These are phyloP conservation scores for Drosophila nigrodunni DNA, from an alignment of 1,140 invertebrate genomes.

Conservation along the genomic window DNA sequence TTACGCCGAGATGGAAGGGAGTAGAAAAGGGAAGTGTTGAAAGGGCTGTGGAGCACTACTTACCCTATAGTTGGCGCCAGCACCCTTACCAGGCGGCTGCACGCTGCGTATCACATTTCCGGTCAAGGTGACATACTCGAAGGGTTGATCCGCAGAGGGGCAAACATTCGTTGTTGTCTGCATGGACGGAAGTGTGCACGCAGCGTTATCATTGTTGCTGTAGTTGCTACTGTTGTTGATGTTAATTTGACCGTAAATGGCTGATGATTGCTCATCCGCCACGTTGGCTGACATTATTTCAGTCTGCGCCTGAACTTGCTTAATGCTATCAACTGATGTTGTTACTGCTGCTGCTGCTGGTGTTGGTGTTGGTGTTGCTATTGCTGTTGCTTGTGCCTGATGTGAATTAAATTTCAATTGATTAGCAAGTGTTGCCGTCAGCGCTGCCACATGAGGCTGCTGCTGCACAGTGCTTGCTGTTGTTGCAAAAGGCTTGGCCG, in stretches of 20 bases:
- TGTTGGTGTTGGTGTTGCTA: slow-evolving; percentile 32
- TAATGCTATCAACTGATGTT: slow-evolving; percentile 32
- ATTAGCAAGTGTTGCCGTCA: slow-evolving; percentile 80
- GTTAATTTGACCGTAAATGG: slow-evolving; percentile 67
- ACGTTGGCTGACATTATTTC: slow-evolving; percentile 65
- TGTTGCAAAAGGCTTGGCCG: slow-evolving; percentile 56
- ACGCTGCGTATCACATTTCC: slow-evolving; percentile 84
- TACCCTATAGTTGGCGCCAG: slow-evolving; percentile 75
- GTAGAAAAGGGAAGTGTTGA: not conserved
- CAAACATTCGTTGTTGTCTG: slow-evolving; percentile 25
- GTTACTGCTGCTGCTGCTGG: slow-evolving; percentile 27
- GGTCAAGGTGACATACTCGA: slow-evolving; percentile 81
- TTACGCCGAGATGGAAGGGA: not conserved
- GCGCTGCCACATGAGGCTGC: slow-evolving; percentile 72
- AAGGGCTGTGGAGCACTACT: slow-evolving; percentile 24
- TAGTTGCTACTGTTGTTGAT: slow-evolving; percentile 27
- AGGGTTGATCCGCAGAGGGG: slow-evolving; percentile 60
- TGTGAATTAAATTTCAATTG: slow-evolving; percentile 84
- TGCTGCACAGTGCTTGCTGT: slow-evolving; percentile 41
- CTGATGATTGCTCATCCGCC: slow-evolving; percentile 70
- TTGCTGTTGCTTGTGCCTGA: slow-evolving; percentile 61
- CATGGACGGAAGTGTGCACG: slow-evolving; percentile 25
- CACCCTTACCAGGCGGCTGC: slow-evolving; percentile 81
- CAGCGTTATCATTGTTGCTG: slow-evolving; percentile 17
- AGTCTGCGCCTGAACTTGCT: slow-evolving; percentile 20